Conservation (phyloP, 2,113 vertebrate species). For the Marmota monax region DNA sequence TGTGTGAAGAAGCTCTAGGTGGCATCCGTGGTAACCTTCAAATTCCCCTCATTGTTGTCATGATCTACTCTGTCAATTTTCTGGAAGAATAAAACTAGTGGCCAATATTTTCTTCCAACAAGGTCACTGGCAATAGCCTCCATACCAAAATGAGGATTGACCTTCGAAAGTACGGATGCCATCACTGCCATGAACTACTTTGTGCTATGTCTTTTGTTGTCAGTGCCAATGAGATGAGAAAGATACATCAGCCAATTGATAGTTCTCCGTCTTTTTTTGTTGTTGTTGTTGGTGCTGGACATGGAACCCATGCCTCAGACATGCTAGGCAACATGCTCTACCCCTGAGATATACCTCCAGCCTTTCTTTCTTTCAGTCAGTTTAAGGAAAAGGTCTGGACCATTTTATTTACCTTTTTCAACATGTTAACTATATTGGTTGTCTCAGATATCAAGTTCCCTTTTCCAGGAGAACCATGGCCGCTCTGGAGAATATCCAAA, state of each 20-base stretch:
- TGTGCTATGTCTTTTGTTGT: background rate
- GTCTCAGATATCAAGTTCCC: background rate
- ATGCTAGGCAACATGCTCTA: background rate
- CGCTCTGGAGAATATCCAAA: background rate
- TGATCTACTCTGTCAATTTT: background rate
- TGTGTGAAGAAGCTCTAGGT: accelerated
- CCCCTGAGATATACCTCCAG: background rate
- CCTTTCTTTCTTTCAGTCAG: background rate
- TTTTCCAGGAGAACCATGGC: background rate
- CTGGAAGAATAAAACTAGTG: background rate
- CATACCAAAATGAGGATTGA: background rate
- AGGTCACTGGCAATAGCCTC: background rate
- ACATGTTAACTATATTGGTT: background rate
- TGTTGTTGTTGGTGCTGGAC: background rate
- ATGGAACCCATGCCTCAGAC: background rate
- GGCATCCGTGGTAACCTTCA: background rate
- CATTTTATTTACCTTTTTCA: background rate
- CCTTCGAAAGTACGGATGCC: background rate
- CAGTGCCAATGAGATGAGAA: background rate
- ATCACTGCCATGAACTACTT: background rate
- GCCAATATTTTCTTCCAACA: background rate
- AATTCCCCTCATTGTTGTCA: background rate
- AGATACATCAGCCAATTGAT: background rate
- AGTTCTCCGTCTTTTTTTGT: background rate
- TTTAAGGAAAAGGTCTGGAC: background rate